A percentile compares a stretch with the other conserved stretches of the same genome.
Evolutionary conservation across 2,888 invertebrate genomes (phyloP).

Genomic region (Aproaerema taeniolella): DNA sequence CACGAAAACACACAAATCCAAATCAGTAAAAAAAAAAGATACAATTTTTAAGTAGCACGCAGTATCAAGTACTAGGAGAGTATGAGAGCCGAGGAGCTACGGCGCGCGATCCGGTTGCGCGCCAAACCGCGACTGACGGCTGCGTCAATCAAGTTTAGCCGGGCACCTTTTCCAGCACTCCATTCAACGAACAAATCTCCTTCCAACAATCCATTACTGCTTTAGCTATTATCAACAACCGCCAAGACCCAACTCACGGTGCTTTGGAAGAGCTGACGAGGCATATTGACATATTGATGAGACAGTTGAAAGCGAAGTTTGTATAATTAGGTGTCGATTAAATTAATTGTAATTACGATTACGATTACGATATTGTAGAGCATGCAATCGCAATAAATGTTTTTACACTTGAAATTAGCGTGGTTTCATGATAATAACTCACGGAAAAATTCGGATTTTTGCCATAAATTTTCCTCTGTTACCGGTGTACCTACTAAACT

Average conservation of each 20-base stretch:
- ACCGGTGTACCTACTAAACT: too few species aligned
- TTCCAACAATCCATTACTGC: conserved; percentile 9
- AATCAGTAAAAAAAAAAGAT: too few species aligned
- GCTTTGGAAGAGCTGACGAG: too few species aligned
- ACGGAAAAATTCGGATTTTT: too few species aligned
- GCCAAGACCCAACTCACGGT: too few species aligned
- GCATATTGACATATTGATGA: too few species aligned
- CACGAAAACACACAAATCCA: too few species aligned
- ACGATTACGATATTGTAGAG: conserved; percentile 6
- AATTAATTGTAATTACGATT: conserved; percentile 10
- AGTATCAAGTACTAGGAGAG: conserved; percentile 18
- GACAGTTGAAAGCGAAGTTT: conserved; percentile 10
- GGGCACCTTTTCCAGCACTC: conserved; percentile 4
- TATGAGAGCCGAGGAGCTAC: conserved; percentile 17
- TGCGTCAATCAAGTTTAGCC: conserved; percentile 10
- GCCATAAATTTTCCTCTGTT: too few species aligned
- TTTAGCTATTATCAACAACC: too few species aligned
- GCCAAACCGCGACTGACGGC: conserved; percentile 51
- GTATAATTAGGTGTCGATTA: conserved; percentile 14
- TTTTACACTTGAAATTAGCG: conserved; percentile 9
- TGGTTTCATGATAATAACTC: too few species aligned
- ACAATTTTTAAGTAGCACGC: too few species aligned
- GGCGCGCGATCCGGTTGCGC: conserved; percentile 39
- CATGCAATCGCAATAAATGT: conserved; percentile 7
- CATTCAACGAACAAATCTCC: conserved; percentile 1